A percentile compares a stretch with the other conserved stretches of the same genome.
These are phyloP conservation scores for Mactromeris polynyma DNA, from an alignment of 2,888 invertebrate species.

Conservation along the genomic window DNA sequence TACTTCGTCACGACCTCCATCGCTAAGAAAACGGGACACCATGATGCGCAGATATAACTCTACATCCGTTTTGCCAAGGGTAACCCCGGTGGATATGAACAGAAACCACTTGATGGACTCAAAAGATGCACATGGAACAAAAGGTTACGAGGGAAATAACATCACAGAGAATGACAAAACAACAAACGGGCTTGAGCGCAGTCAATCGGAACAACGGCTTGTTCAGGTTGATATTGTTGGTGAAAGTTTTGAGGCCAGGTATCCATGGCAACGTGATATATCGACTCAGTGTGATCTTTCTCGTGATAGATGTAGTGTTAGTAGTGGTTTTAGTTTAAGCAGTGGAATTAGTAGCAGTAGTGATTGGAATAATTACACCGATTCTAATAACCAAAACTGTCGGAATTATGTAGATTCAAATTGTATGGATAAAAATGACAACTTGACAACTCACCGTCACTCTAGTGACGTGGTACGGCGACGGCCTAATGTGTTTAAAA, in stretches of 20 bases:
- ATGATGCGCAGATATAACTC: conserved; percentile 60
- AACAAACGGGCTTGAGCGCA: neutral
- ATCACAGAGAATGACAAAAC: neutral
- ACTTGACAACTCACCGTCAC: neutral
- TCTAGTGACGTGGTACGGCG: conserved; percentile 31
- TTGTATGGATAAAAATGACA: conserved; percentile 4
- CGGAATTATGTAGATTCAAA: conserved; percentile 34
- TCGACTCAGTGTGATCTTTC: conserved; percentile 80
- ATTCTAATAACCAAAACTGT: conserved; percentile 29
- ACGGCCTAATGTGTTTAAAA: conserved; percentile 44
- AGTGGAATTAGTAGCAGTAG: conserved; percentile 24
- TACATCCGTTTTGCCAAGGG: conserved; percentile 38
- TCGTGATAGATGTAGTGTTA: conserved; percentile 34
- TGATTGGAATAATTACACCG: conserved; percentile 25
- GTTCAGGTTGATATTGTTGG: conserved; percentile 81
- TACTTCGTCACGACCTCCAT: conserved; percentile 40
- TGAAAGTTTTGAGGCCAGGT: conserved; percentile 80
- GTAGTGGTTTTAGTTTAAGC: conserved; percentile 33
- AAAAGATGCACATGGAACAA: conserved; percentile 25
- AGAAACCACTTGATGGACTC: conserved; percentile 41
- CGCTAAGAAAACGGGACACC: conserved; percentile 46
- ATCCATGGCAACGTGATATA: conserved; percentile 84
- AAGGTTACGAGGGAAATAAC: conserved; percentile 24
- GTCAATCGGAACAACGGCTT: conserved; percentile 2
- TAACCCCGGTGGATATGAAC: conserved; percentile 40